Base-by-base conservation (phyloP, 1,140 invertebrate genomes). In the Trichoplusia ni region DNA sequence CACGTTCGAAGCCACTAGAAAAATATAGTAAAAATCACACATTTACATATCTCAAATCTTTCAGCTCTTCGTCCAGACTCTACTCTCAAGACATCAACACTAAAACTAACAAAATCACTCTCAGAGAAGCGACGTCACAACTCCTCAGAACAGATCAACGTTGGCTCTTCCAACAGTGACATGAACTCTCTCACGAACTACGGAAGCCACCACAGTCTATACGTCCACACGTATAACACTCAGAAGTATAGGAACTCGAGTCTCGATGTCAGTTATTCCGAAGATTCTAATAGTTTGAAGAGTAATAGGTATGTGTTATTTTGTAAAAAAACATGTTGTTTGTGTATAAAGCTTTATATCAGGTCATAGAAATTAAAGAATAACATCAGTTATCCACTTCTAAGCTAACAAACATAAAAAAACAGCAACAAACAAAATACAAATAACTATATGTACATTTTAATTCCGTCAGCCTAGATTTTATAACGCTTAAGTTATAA, bases 121-220 rank as follows among this genome's bases (percentile, higher is more conserved):
- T 31, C 49, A 2, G 87, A 87, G 9, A 88, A 88, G 27, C 94
- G 93, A 67, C 91, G 92, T 61, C 78, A 91, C 82, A 73, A 93
- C 78, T 89, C 91, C 14, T 80, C 92, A 31, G 92, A 94, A 77
- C 90, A 94, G 46, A 77, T 84, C 13, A 91, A 84, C 51, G 46
- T 71, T 0, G 71, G 68, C 1, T 73, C 76, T 0, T 68, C 44
- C 21, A 53, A 35, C 2, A 73, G 64, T 21, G 83, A 82, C 11
- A 75, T 44, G 54, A 58, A 44, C 42, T 69, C 73, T 2, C 66
- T 74, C 9, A 75, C 67, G 23, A 87, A 73, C 37, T 80, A 75
- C 29, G 81, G 83, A 7, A 84, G 82, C 65, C 84, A 87, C 42
- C 84, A 90, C 31, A 89, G 77, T 56, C 47, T 90, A n/a, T 77